A percentile compares a stretch with the other conserved stretches of the same genome.
Conservation (phyloP, 2,113 vertebrate genomes). For the Loxodonta africana region DNA sequence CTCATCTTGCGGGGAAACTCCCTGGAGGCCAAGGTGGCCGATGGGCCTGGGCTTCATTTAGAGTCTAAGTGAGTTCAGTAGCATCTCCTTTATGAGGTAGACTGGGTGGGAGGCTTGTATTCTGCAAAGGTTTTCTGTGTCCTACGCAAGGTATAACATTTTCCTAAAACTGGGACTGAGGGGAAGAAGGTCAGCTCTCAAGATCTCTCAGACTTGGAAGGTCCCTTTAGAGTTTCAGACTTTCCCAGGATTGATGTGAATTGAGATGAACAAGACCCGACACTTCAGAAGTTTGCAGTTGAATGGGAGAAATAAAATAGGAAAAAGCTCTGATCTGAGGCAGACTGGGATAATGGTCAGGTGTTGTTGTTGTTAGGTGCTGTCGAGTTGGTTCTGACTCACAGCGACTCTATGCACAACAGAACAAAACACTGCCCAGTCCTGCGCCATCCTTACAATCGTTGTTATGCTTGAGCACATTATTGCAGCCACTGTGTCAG, state of each 20-base stretch:
- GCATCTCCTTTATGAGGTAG: not conserved
- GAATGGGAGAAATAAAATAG: slow-evolving; percentile 40
- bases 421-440: too few relatives aligned
- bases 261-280: not conserved
- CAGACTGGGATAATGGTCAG: not conserved
- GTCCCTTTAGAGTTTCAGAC: slow-evolving; percentile 4
- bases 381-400: too few relatives aligned
- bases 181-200: not conserved
- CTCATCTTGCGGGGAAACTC: not conserved
- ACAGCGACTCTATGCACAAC: too few relatives aligned
- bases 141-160: not conserved
- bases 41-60: not conserved
- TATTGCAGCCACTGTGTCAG: too few relatives aligned
- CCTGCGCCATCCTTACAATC: too few relatives aligned
- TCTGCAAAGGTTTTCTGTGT: not conserved
- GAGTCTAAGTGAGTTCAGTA: not conserved
- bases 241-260: slow-evolving; percentile 16
- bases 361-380: too few relatives aligned
- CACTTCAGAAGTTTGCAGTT: slow-evolving; percentile 31
- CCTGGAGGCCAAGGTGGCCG: not conserved
- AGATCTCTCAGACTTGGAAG: slow-evolving; percentile 23
- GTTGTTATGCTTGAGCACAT: too few relatives aligned
- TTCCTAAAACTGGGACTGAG: not conserved
- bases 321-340: not conserved
- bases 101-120: not conserved